These are phyloP conservation scores for Centropus unirufus DNA, from an alignment of 2,113 vertebrate species.

Conservation along the genomic window DNA sequence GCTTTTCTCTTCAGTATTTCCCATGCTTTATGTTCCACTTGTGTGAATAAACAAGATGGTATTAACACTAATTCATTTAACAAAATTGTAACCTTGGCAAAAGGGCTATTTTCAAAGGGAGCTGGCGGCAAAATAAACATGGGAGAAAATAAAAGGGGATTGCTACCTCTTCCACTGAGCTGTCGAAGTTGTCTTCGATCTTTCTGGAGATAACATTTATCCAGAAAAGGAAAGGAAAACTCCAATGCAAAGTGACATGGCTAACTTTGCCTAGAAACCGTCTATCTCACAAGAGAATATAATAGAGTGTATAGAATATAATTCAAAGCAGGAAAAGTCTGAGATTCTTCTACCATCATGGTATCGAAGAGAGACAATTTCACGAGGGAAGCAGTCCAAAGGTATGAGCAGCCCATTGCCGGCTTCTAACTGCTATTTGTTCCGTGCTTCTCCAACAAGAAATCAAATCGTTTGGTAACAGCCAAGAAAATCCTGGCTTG, in stretches of 20 bases:
- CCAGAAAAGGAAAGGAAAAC: not conserved
- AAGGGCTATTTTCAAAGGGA: not conserved
- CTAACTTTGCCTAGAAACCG: not conserved
- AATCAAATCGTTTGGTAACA: constrained; percentile 7
- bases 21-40: not conserved
- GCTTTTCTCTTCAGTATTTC: not conserved
- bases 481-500: constrained; percentile 43
- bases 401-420: not conserved
- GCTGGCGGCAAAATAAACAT: not conserved
- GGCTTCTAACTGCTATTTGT: not conserved
- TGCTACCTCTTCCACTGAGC: not conserved
- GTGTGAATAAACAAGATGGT: not conserved
- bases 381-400: not conserved
- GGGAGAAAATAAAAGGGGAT: not conserved
- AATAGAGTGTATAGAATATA: not conserved
- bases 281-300: not conserved
- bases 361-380: not conserved
- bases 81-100: not conserved
- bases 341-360: not conserved
- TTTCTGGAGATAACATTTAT: not conserved
- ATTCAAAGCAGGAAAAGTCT: not conserved
- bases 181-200: not conserved
- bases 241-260: not conserved
- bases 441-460: not conserved
- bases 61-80: constrained; percentile 2